Percentiles rank a stretch among this genome's conserved stretches.
phyloP scores from a whole-genome alignment of 2,888 invertebrate genomes.

The Ophraella communa region DNA sequence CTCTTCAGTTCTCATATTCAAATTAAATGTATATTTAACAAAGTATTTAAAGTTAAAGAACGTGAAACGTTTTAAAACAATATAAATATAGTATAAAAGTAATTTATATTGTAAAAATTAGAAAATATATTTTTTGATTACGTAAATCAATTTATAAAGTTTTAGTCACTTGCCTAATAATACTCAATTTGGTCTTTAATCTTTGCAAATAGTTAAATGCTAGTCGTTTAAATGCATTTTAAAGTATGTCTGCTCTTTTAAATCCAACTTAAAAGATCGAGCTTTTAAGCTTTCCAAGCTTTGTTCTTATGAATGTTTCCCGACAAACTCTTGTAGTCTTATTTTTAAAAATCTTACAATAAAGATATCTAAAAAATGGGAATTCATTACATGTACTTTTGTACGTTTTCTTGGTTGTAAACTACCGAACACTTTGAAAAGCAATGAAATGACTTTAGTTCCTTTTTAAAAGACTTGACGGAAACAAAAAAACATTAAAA shows the following conservation, averaged over 20 bases:
- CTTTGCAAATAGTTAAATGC: neutral
- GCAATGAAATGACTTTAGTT: conserved; percentile 21
- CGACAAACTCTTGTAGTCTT: neutral
- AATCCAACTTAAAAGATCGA: neutral
- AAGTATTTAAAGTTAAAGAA: too few species aligned
- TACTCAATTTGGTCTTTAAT: neutral
- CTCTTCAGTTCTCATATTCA: neutral
- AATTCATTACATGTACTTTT: conserved; percentile 22
- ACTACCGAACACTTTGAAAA: conserved; percentile 18
- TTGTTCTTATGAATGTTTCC: neutral
- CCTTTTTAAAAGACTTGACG: conserved; percentile 19
- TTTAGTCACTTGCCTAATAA: neutral
- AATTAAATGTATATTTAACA: too few species aligned
- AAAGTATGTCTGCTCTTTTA: neutral
- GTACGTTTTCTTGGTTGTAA: conserved; percentile 17
- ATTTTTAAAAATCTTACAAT: neutral
- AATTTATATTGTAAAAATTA: too few species aligned
- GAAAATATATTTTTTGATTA: too few species aligned
- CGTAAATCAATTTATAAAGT: too few species aligned
- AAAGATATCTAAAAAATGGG: conserved; percentile 12
- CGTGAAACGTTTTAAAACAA: too few species aligned
- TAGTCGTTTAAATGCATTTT: neutral
- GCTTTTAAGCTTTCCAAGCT: neutral
- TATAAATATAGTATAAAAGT: too few species aligned
- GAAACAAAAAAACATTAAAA: conserved; percentile 26